phyloP scores from a whole-genome alignment of 2,797 vertebrate species.

The Esox lucius region DNA sequence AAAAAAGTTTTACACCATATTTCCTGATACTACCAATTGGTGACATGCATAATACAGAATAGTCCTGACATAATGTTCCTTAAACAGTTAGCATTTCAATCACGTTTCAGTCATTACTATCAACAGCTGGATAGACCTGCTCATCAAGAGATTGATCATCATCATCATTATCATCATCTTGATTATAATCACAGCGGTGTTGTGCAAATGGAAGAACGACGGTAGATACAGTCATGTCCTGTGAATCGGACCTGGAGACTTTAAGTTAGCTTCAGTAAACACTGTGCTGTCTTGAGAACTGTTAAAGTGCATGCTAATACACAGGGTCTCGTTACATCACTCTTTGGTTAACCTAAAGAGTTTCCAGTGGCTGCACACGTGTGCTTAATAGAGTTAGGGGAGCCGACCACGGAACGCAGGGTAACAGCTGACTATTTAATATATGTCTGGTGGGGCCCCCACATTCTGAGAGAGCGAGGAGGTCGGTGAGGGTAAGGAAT shows the following conservation, averaged over 20 bases:
- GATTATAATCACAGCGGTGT: no score
- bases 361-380: conserved; percentile 47
- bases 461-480: conserved; percentile 66
- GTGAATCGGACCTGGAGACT: not conserved
- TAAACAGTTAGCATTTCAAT: not conserved
- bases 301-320: not conserved
- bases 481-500: not conserved
- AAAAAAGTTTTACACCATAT: no score
- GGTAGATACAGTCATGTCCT: not conserved
- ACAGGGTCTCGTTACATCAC: not conserved
- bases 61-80: not conserved
- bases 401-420: conserved; percentile 71
- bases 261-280: not conserved
- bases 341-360: not conserved
- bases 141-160: not conserved
- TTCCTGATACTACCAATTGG: no score
- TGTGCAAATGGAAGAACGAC: not conserved
- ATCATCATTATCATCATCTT: not conserved
- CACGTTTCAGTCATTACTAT: not conserved
- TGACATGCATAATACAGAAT: not conserved
- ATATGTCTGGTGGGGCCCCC: conserved; percentile 70
- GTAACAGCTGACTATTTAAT: conserved; percentile 77
- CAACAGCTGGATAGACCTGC: not conserved
- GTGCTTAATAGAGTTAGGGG: conserved; percentile 73
- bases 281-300: not conserved